Conservation (phyloP, 2,797 vertebrate genomes). For the Paguma larvata region DNA sequence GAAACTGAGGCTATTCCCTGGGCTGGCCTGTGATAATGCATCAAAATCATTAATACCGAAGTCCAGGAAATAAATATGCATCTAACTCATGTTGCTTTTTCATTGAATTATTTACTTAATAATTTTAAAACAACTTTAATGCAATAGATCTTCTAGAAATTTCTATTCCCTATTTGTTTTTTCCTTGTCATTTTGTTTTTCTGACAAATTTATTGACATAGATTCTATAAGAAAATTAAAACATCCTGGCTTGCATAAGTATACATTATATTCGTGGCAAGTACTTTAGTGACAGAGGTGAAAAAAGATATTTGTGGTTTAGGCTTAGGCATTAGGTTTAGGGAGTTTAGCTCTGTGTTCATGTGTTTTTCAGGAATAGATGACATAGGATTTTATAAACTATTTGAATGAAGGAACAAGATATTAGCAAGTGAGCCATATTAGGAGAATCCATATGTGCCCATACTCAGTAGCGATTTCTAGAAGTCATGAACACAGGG, state of each 20-base stretch:
- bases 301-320: not conserved
- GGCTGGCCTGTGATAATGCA: not conserved
- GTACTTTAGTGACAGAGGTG: not conserved
- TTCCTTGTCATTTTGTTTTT: not conserved
- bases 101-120: conserved; percentile 36
- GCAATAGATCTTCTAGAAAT: conserved; percentile 11
- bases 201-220: conserved; percentile 31
- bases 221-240: conserved; percentile 25
- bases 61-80: not conserved
- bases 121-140: conserved; percentile 29
- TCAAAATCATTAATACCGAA: not conserved
- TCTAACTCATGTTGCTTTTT: conserved; percentile 5
- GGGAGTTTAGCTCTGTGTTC: conserved; percentile 46
- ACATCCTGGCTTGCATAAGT: conserved; percentile 15
- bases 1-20: not conserved
- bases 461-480: not conserved
- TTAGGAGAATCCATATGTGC: not conserved
- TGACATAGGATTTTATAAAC: conserved; percentile 24
- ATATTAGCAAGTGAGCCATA: conserved; percentile 25
- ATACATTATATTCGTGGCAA: not conserved
- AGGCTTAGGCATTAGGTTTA: conserved; percentile 36
- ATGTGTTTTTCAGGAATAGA: conserved; percentile 27
- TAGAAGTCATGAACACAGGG: not conserved
- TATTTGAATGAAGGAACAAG: not conserved
- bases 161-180: not conserved